Base-by-base conservation (phyloP, 2,888 invertebrate species). In the Chymomyza fuscimana region DNA sequence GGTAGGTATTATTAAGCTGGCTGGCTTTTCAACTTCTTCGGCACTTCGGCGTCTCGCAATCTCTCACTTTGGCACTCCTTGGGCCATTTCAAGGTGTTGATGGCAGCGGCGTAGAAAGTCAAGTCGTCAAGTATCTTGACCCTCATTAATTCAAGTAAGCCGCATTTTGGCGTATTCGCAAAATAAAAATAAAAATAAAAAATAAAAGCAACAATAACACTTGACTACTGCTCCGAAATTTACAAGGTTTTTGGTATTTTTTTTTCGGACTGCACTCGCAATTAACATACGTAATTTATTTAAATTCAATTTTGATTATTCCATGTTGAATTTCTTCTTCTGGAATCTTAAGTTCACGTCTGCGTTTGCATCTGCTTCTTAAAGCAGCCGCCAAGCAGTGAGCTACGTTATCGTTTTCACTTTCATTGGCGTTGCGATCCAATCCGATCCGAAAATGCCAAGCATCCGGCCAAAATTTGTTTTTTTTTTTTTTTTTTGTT, bases 261-360 rank as follows among this genome's bases (percentile, higher is more conserved):
- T 32, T 32, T 32, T 32, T 32, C 7, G 32, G 80, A 65, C 70
- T 74, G 64, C 61, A 63, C 67, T 69, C 66, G 73, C 87, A 85
- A 87, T 85, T 87, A 88, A 85, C 85, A 85, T 85, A 87, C 77
- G 78, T 88, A 85, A 85, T 87, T 88, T 88, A 85, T 88, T 88
- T 88, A 85, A 85, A 85, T 88, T 85, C 86, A 85, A 82, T 88
- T 82, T 73, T 88, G 40, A 12, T 46, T 46, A 46, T 46, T 46
- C 12, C 40, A 46, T 12, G 12, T 46, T 46, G 40, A 46, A 12
- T 79, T 73, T 72, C 79, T 58, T 29, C 40, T 25, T 29, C 54
- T 29, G 16, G 22, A 16, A 15, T 63, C 22, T 62, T 56, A 25
- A 16, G 67, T 46, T 15, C 10, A n/a, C 22, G 65, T 19, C 22